phyloP scores from a whole-genome alignment of 2,888 invertebrate species.

The Helleia helle region DNA sequence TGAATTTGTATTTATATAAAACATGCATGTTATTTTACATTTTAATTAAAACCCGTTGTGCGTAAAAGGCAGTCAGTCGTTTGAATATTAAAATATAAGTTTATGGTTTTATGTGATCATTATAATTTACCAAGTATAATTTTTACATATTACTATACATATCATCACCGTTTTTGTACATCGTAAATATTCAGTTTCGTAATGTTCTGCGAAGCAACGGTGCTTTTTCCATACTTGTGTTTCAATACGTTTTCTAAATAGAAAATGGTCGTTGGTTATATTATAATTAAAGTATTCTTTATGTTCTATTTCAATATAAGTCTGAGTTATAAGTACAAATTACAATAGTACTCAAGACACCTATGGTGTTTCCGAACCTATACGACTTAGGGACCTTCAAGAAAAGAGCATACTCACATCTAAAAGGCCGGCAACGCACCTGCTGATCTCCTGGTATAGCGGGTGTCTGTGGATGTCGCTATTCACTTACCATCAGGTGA shows the following conservation, averaged over 20 bases:
- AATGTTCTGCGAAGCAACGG: not conserved
- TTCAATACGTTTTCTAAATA: not conserved
- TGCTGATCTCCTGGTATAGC: too few relatives aligned
- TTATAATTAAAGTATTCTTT: too few relatives aligned
- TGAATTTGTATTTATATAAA: not conserved
- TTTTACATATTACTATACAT: not conserved
- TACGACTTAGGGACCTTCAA: too few relatives aligned
- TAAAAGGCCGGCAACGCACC: too few relatives aligned
- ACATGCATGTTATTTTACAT: not conserved
- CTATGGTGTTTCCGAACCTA: too few relatives aligned
- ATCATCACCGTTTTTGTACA: not conserved
- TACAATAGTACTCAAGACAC: too few relatives aligned
- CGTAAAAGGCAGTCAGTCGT: slow-evolving; percentile 6
- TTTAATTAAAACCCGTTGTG: slow-evolving; percentile 4
- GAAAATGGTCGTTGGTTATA: too few relatives aligned
- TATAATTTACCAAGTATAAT: not conserved
- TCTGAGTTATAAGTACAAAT: too few relatives aligned
- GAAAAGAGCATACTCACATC: too few relatives aligned
- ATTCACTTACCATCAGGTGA: too few relatives aligned
- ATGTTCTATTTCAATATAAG: too few relatives aligned
- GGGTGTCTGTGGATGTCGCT: too few relatives aligned
- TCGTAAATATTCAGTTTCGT: not conserved
- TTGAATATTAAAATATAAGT: not conserved
- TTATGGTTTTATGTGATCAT: not conserved
- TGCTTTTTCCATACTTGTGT: not conserved